Conservation (phyloP, 2,888 invertebrate species). For the Xestoiulus laeticollis region DNA sequence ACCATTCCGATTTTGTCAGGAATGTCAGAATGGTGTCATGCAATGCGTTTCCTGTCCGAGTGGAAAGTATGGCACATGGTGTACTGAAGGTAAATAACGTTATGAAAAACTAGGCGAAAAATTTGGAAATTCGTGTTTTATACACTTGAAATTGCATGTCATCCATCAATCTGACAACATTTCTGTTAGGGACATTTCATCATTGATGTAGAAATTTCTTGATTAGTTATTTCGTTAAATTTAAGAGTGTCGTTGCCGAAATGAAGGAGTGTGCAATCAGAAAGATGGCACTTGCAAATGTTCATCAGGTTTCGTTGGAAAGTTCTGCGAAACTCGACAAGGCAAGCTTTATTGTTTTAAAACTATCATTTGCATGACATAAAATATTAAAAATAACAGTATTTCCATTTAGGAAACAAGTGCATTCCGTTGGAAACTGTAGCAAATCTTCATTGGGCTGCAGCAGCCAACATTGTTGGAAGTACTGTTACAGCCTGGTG, state of each 20-base stretch:
- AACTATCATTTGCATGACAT: neutral
- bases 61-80: conserved; percentile 57
- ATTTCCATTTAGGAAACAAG: neutral
- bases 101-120: no score
- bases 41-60: conserved; percentile 56
- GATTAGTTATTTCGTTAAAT: neutral
- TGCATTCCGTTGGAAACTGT: conserved; percentile 46
- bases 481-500: conserved; percentile 31
- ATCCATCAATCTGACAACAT: no score
- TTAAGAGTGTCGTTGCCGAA: conserved; percentile 55
- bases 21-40: conserved; percentile 53
- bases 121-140: no score
- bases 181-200: neutral
- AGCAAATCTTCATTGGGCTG: conserved; percentile 28
- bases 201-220: neutral
- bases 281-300: conserved; percentile 55
- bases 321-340: conserved; percentile 55
- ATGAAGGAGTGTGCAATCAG: conserved; percentile 56
- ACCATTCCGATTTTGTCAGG: conserved; percentile 53
- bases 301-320: conserved; percentile 54
- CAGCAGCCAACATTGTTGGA: neutral
- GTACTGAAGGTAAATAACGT: conserved; percentile 55
- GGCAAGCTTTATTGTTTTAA: conserved; percentile 48
- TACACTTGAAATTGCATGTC: neutral
- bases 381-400: neutral